Percentiles rank a stretch among this genome's conserved stretches.
Evolutionary conservation across 2,113 vertebrate genomes (phyloP).

Genomic region (Eretmochelys imbricata): DNA sequence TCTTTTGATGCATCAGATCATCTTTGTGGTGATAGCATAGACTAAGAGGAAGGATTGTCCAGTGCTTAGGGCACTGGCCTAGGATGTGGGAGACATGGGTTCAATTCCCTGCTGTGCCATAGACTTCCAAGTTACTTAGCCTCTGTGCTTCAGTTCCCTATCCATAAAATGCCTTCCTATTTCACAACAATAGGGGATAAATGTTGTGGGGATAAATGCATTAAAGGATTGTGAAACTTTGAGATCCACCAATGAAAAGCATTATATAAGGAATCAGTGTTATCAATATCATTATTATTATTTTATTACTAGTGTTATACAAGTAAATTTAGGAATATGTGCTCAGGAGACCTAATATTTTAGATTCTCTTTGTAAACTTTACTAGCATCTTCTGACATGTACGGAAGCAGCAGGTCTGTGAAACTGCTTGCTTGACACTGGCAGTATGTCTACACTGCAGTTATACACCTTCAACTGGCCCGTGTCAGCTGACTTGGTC

Average conservation of each 20-base stretch:
- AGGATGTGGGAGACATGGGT: not conserved
- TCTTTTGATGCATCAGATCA: not conserved
- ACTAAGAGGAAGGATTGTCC: not conserved
- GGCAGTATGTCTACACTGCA: too few relatives aligned
- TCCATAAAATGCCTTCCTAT: not conserved
- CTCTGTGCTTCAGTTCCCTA: not conserved
- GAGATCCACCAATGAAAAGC: not conserved
- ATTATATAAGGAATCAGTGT: not conserved
- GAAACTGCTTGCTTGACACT: too few relatives aligned
- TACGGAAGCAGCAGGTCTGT: not conserved
- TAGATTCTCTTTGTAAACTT: not conserved
- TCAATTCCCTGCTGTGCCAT: not conserved
- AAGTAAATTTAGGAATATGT: not conserved
- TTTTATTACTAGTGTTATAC: not conserved
- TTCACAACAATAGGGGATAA: not conserved
- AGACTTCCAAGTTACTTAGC: not conserved
- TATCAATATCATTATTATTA: too few relatives aligned
- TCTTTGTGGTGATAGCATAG: not conserved
- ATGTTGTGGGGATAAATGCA: not conserved
- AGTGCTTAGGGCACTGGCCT: not conserved
- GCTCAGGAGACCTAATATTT: not conserved
- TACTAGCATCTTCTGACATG: not conserved
- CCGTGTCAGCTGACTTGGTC: too few relatives aligned
- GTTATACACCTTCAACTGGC: too few relatives aligned
- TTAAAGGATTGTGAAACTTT: not conserved